Base-by-base conservation (phyloP, 2,797 vertebrate species). In the Decapterus maruadsi region DNA sequence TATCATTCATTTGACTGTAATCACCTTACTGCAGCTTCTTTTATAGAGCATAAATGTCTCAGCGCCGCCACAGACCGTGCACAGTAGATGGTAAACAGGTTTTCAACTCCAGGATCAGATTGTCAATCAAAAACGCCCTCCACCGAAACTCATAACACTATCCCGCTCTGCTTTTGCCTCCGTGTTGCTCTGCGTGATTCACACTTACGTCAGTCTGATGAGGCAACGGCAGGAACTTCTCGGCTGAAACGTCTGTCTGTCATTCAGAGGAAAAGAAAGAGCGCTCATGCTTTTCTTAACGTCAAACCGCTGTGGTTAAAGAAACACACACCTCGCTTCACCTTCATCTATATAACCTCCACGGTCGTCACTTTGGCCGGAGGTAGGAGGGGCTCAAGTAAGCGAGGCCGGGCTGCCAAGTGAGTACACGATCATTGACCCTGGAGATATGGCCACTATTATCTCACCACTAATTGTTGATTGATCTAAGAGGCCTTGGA, bases 381-480 rank as follows among this genome's bases (percentile, higher is more conserved):
- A 58, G 65, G n/a, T 22, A 5, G 69, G 64, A 81, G 65, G 72
- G 71, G 45, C 65, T 71, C 1, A 7, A 56, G 56, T 19, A 3
- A 76, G 34, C 50, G 40, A 61, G 78, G 58, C 83, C 3, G 58
- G 12, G 51, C 56, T 67, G 66, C 65, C 58, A 79, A 73, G 77
- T 85, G 69, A 83, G 80, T 74, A 68, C 77, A 69, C 73, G 85
- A 91, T 87, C 86, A 76, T 16, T 92, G 90, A 89, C 87, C 83
- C 90, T 84, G 76, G 78, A 91, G 90, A 92, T 90, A 79, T 68
- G 53, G 83, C 70, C 74, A 61, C 77, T 70, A 88, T 93, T 92
- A 91, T 93, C 89, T 94, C 91, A 89, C 81, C 87, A 91, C 80
- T 92, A 91, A 94, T 92, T 94, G 92, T 88, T 93, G 94, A 94